Evolutionary conservation across 2,797 vertebrate genomes (phyloP).

Genomic region (Eulemur rubriventer): DNA sequence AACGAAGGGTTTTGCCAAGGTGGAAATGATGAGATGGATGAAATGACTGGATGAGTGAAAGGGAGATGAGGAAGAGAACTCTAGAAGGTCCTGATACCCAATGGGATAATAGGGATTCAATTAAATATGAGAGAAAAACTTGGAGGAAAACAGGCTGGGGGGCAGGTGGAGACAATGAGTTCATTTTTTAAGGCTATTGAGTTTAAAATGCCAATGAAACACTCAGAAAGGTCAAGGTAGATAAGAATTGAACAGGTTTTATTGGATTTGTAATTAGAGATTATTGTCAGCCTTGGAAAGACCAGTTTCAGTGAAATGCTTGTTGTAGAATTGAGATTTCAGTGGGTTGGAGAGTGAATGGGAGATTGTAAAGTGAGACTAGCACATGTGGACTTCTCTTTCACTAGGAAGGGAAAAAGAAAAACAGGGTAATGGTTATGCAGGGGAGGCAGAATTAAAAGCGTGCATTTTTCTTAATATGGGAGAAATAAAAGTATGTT

Average conservation of each 20-base stretch:
- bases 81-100: not conserved
- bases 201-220: not conserved
- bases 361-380: not conserved
- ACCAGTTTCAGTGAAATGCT: not conserved
- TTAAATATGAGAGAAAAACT: not conserved
- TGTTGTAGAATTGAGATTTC: not conserved
- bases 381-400: not conserved
- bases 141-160: not conserved
- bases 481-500: not conserved
- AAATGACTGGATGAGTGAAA: not conserved
- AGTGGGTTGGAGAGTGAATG: not conserved
- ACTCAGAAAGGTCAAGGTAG: not conserved
- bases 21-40: not conserved
- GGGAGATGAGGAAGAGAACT: not conserved
- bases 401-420: not conserved
- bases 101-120: not conserved
- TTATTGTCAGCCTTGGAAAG: not conserved
- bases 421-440: not conserved
- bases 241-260: conserved; percentile 31
- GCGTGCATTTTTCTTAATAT: not conserved
- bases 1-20: not conserved
- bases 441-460: not conserved
- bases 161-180: not conserved
- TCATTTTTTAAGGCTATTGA: not conserved
- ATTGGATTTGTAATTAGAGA: conserved; percentile 25